phyloP scores from a whole-genome alignment of 2,797 vertebrate genomes.

The Lepidocolaptes lacrymiger region DNA sequence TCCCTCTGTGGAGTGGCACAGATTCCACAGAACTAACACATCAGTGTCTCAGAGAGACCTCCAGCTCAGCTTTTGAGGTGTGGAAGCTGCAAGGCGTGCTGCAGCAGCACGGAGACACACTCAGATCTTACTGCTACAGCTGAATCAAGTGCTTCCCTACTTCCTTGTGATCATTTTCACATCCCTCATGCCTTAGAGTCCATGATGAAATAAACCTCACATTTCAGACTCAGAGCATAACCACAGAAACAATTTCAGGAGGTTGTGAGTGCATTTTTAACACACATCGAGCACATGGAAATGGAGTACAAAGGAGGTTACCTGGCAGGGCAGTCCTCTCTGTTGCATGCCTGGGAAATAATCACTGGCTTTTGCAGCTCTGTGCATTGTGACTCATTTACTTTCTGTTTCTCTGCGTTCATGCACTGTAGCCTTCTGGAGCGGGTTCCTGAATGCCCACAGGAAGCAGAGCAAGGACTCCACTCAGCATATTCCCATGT shows the following conservation, averaged over 20 bases:
- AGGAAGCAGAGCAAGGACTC: constrained; percentile 84
- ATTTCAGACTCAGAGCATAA: not conserved
- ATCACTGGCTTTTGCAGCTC: constrained; percentile 75
- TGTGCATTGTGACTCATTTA: constrained; percentile 75
- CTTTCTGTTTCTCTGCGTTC: constrained; percentile 65
- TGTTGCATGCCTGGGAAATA: constrained; percentile 79
- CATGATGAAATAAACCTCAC: not conserved
- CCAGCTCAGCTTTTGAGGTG: not conserved
- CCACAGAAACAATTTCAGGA: not conserved
- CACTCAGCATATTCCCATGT: constrained; percentile 84
- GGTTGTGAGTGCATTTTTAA: not conserved
- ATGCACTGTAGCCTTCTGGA: constrained; percentile 76
- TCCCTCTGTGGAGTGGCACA: not conserved
- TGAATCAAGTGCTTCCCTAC: accelerated
- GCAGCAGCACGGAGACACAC: not conserved
- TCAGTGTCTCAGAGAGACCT: not conserved
- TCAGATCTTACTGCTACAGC: not conserved
- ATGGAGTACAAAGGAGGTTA: constrained; percentile 32
- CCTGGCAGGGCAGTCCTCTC: constrained; percentile 85
- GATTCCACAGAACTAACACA: not conserved
- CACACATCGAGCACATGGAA: not conserved
- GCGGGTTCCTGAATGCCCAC: constrained; percentile 82
- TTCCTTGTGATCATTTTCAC: not conserved
- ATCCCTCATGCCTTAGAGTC: not conserved
- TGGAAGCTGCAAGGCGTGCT: not conserved